Evolutionary conservation across 1,140 invertebrate species (phyloP).

Genomic region (Aphidius gifuensis): DNA sequence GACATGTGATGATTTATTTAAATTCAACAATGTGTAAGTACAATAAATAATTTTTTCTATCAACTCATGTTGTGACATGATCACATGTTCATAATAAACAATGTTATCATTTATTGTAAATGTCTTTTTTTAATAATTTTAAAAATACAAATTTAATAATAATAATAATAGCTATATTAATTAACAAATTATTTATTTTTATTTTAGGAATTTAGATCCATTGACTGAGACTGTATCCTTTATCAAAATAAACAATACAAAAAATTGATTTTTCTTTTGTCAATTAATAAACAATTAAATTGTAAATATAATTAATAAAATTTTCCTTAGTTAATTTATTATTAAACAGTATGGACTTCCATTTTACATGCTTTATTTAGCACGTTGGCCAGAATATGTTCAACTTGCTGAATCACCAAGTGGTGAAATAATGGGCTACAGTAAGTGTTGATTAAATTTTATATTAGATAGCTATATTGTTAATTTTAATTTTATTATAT

Average conservation of each 20-base stretch:
- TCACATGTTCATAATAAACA: neutral
- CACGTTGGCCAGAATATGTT: slow-evolving; percentile 99
- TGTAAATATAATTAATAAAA: slow-evolving; percentile 5
- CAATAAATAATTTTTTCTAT: no score
- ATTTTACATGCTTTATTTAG: slow-evolving; percentile 97
- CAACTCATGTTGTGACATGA: no score
- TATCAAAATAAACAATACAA: slow-evolving; percentile 17
- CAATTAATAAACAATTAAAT: neutral
- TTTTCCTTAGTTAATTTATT: slow-evolving; percentile 29
- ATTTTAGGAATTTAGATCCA: slow-evolving; percentile 89
- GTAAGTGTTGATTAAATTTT: slow-evolving; percentile 62
- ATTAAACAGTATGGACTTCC: slow-evolving; percentile 82
- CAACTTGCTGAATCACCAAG: slow-evolving; percentile 92
- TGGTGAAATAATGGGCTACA: slow-evolving; percentile 97
- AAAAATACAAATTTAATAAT: neutral
- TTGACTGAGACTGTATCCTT: slow-evolving; percentile 90
- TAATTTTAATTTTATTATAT: neutral
- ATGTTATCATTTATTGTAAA: neutral
- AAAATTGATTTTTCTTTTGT: neutral
- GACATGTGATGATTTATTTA: slow-evolving; percentile 91
- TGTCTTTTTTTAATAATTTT: neutral
- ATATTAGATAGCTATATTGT: neutral
- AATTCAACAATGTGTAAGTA: slow-evolving; percentile 93
- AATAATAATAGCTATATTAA: neutral
- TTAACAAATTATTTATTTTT: slow-evolving; percentile 30